Percentiles rank a stretch among this genome's conserved stretches.
Evolutionary conservation across 2,888 invertebrate genomes (phyloP).

Genomic region (Trachelus stipa): DNA sequence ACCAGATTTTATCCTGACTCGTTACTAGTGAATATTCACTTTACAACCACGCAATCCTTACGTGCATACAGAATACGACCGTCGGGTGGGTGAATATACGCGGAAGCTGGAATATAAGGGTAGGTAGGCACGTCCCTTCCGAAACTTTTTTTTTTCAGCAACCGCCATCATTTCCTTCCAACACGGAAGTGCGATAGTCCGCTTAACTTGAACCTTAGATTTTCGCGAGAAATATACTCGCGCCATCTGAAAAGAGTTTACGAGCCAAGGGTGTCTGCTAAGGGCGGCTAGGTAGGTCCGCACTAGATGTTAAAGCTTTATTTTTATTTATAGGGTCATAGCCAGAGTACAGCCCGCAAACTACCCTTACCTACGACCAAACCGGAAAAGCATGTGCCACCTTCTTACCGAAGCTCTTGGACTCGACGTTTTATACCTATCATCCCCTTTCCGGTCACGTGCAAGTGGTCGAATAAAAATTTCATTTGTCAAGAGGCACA

Average conservation of each 20-base stretch:
- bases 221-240: neutral
- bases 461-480: neutral
- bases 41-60: neutral
- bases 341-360: neutral
- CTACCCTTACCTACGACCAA: neutral
- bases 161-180: neutral
- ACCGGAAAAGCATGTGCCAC: neutral
- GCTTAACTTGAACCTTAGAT: neutral
- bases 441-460: neutral
- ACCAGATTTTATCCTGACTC: neutral
- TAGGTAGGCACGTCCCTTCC: neutral
- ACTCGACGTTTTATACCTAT: conserved; percentile 1
- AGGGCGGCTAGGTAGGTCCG: neutral
- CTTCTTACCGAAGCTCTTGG: conserved; percentile 2
- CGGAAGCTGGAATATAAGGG: neutral
- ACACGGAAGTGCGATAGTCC: neutral
- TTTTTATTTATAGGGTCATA: conserved; percentile 6
- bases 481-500: conserved; percentile 3
- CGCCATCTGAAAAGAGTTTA: neutral
- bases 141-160: neutral
- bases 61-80: neutral
- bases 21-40: neutral
- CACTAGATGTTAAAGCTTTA: neutral
- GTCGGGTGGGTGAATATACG: neutral
- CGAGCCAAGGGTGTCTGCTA: conserved; percentile 3